phyloP scores from a whole-genome alignment of 2,797 vertebrate species.

The Pangasius sanitwongsei region DNA sequence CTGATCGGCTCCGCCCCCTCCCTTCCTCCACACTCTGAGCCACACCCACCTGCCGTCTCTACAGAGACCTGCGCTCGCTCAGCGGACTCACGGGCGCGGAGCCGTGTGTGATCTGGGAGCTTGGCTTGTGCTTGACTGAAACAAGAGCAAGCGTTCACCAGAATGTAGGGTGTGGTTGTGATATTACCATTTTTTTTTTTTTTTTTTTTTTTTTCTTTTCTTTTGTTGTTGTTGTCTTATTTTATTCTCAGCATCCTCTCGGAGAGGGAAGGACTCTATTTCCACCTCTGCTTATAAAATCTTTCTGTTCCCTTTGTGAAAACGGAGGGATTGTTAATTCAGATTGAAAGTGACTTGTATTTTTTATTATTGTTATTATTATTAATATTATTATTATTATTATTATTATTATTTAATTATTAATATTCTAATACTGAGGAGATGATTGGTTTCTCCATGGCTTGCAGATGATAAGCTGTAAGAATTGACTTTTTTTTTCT shows the following conservation, averaged over 20 bases:
- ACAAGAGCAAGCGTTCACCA: conserved; percentile 89
- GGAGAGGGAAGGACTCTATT: conserved; percentile 65
- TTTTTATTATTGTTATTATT: conserved; percentile 64
- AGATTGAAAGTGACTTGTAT: conserved; percentile 90
- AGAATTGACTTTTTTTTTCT: conserved; percentile 50
- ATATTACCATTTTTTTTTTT: conserved; percentile 74
- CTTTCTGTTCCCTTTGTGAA: conserved; percentile 69
- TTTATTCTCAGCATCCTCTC: conserved; percentile 68
- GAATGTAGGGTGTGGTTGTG: conserved; percentile 91
- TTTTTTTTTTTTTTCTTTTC: conserved; percentile 66
- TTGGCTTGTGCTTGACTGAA: conserved; percentile 86
- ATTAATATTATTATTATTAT: conserved; percentile 54
- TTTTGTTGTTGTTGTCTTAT: conserved; percentile 58
- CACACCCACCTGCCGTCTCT: conserved; percentile 33
- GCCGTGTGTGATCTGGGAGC: conserved; percentile 47
- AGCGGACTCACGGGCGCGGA: conserved; percentile 52
- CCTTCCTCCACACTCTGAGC: conserved; percentile 26
- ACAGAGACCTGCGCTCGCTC: conserved; percentile 40
- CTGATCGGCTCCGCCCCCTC: conserved; percentile 78
- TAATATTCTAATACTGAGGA: conserved; percentile 72
- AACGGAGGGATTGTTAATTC: conserved; percentile 84
- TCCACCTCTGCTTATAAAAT: conserved; percentile 72
- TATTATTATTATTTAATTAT: conserved; percentile 64
- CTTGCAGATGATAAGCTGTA: conserved; percentile 81
- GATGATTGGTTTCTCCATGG: conserved; percentile 77